Base-by-base conservation (phyloP, 2,113 vertebrate species). In the Oceanites oceanicus region DNA sequence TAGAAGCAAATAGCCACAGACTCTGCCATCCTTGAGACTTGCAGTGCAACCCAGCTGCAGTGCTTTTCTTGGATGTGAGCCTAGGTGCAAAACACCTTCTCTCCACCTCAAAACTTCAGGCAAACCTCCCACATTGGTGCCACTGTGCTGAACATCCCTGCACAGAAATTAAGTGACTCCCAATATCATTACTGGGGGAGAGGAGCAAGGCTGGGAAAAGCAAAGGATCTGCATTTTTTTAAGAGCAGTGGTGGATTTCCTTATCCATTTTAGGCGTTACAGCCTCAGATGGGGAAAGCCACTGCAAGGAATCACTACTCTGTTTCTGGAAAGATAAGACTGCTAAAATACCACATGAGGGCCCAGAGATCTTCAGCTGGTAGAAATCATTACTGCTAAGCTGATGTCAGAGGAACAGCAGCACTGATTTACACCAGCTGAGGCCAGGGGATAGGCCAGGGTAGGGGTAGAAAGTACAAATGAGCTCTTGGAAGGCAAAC, bases 221-320 rank as follows among this genome's bases (percentile, higher is more conserved):
- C 11, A 47, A 49, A 83, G 47, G 58, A 59, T 15, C 21, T 45
- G 9, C 11, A 29, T 77, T 74, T 25, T 73, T 30, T 20, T 25
- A 42, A 67, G 30, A 30, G 11, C 12, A 58, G 5, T 4, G n/a
- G 6, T 22, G 12, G 29, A 44, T 50, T 38, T 75, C n/a, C 11
- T 10, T 34, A 1, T 5, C 3, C 12, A 15, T 6, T 19, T 87
- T 30, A n/a, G 26, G 42, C 25, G 3, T 62, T 65, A n/a, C 6
- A 9, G 14, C 6, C 26, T 29, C 49, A 26, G 26, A 9, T 11
- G 34, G 10, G 12, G 40, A 76, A 83, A 68, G 14, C 5, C 47
- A 63, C 2, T 0, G 0, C 16, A 36, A 75, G 8, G 62, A 83
- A 61, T 50, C 22, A 3, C 10, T 45, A 7, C 8, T 32, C 20